phyloP scores from a whole-genome alignment of 2,888 invertebrate species.

The Diadegma fenestrale region DNA sequence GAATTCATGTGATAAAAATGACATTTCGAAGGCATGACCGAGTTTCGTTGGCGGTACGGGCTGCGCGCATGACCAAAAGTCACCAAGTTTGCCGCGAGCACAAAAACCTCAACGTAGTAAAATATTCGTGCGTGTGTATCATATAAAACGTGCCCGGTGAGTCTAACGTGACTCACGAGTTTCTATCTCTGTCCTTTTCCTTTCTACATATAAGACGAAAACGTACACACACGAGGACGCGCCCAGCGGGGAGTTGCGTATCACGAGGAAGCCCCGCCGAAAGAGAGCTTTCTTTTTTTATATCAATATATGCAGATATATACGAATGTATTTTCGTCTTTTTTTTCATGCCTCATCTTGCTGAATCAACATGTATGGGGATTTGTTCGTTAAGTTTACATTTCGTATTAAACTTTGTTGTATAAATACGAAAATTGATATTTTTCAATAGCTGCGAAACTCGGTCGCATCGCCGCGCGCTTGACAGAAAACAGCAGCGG shows the following conservation, averaged over 20 bases:
- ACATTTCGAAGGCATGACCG: neutral
- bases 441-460: constrained; percentile 23
- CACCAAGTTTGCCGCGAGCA: constrained; percentile 12
- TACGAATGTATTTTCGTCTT: neutral
- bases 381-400: neutral
- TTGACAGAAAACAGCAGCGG: constrained; percentile 14
- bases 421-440: neutral
- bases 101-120: constrained; percentile 11
- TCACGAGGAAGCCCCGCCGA: constrained; percentile 41
- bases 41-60: neutral
- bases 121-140: constrained; percentile 13
- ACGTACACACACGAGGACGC: constrained; percentile 38
- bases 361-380: neutral
- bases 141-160: constrained; percentile 43
- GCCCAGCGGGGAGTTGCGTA: constrained; percentile 42
- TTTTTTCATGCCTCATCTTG: neutral
- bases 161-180: constrained; percentile 61
- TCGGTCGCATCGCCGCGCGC: constrained; percentile 30
- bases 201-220: constrained; percentile 3
- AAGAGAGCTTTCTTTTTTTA: constrained; percentile 17
- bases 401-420: neutral
- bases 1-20: neutral
- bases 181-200: constrained; percentile 7
- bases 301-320: neutral
- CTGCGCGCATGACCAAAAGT: constrained; percentile 2